These are phyloP conservation scores for Thyatira batis DNA, from an alignment of 2,888 invertebrate genomes.

Conservation along the genomic window DNA sequence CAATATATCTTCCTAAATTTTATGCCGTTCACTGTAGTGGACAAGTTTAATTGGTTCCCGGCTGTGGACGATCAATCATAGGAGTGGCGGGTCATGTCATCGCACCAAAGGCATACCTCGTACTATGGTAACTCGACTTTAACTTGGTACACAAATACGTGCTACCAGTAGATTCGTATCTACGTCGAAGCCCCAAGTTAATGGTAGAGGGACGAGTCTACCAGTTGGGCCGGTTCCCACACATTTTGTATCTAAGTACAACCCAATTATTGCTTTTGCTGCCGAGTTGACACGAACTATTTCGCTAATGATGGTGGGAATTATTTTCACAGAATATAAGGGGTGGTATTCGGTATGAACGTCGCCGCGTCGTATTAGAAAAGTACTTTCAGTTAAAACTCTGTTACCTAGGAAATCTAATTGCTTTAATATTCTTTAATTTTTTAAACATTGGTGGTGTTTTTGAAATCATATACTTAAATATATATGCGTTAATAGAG, in stretches of 20 bases:
- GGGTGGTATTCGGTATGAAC: neutral
- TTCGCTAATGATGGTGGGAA: neutral
- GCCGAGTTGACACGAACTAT: neutral
- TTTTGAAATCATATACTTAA: neutral
- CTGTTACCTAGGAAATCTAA: no score
- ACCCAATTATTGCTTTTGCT: neutral
- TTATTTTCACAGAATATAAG: neutral
- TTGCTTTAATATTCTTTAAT: no score
- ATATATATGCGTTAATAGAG: no score
- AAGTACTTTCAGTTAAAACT: no score
- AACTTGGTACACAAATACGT: neutral
- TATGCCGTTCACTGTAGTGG: constrained; percentile 60
- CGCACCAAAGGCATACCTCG: constrained; percentile 23
- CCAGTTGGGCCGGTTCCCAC: neutral
- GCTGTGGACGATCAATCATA: constrained; percentile 68
- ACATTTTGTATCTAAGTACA: neutral
- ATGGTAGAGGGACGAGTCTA: neutral
- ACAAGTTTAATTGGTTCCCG: constrained; percentile 76
- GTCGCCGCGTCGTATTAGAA: neutral
- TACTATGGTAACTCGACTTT: constrained; percentile 1
- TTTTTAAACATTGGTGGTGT: no score
- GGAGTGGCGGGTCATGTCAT: constrained; percentile 53
- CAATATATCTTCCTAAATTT: constrained; percentile 64
- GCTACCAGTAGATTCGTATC: neutral
- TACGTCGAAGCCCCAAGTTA: neutral